Percentiles rank a stretch among this genome's conserved stretches.
Conservation (phyloP, 2,888 invertebrate species). For the Tuberolachnus salignus region DNA sequence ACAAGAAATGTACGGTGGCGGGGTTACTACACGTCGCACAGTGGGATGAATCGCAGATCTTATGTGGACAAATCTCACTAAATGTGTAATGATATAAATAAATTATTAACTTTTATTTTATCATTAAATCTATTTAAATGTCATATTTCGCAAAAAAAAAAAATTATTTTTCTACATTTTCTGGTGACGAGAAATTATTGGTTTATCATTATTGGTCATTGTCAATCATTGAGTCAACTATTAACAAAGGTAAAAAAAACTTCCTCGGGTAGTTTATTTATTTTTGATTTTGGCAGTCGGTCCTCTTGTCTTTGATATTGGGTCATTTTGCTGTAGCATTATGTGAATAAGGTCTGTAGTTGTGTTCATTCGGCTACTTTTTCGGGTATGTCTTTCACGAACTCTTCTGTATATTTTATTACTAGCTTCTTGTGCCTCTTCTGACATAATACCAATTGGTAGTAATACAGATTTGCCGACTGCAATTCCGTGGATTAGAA, state of each 20-base stretch:
- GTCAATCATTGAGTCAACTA: background rate
- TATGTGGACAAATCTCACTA: too few species aligned
- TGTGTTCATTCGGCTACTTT: background rate
- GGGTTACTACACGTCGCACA: too few species aligned
- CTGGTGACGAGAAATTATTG: background rate
- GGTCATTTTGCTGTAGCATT: background rate
- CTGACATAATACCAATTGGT: conserved; percentile 6
- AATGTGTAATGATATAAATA: too few species aligned
- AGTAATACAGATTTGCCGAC: background rate
- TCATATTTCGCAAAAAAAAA: too few species aligned
- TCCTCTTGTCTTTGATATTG: conserved; percentile 6
- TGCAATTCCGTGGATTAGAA: background rate
- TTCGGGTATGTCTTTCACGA: background rate
- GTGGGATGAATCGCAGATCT: too few species aligned
- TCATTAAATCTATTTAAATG: too few species aligned
- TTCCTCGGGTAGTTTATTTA: background rate
- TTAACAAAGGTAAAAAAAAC: background rate
- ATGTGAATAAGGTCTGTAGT: background rate
- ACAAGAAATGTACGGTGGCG: too few species aligned
- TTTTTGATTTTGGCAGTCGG: conserved; percentile 7
- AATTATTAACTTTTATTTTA: too few species aligned
- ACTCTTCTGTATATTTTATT: too few species aligned
- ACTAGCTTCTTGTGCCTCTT: too few species aligned
- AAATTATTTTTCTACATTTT: too few species aligned
- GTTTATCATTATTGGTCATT: conserved; percentile 6